These are phyloP conservation scores for Urocyon cinereoargenteus DNA, from an alignment of 2,797 vertebrate species.

Conservation along the genomic window DNA sequence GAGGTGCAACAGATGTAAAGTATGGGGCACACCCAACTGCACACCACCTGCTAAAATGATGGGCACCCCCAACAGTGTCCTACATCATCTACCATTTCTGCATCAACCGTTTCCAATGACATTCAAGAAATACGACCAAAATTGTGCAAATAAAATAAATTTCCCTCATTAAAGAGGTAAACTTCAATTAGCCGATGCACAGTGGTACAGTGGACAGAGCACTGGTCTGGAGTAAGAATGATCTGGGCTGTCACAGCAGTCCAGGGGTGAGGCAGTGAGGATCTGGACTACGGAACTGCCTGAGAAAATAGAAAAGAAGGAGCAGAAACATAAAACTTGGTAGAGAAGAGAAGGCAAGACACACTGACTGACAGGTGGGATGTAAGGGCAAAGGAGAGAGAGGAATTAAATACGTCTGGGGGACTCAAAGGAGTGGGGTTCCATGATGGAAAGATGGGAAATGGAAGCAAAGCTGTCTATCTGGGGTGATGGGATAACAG, in stretches of 20 bases:
- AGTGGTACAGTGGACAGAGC: background rate
- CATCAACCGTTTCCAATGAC: background rate
- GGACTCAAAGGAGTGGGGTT: background rate
- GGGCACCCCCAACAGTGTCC: background rate
- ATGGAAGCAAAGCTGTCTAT: background rate
- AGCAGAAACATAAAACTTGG: background rate
- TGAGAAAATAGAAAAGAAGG: background rate
- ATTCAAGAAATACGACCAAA: background rate
- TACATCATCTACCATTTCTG: background rate
- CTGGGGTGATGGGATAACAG: background rate
- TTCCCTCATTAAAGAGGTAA: conserved; percentile 5
- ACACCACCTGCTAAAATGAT: background rate
- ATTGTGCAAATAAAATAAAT: background rate
- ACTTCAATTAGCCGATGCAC: background rate
- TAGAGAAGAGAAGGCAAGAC: background rate
- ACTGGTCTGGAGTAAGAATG: background rate
- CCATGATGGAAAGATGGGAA: fast-evolving
- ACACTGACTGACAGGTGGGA: background rate
- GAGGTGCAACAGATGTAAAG: background rate
- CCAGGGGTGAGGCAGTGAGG: background rate
- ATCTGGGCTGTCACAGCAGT: background rate
- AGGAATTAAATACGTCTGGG: no score
- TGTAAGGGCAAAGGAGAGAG: background rate
- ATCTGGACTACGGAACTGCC: background rate
- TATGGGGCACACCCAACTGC: background rate